Evolutionary conservation across 2,888 invertebrate genomes (phyloP), one percentile per base, ranked within the genome.

Genomic region (Acanthosoma haemorrhoidale): DNA sequence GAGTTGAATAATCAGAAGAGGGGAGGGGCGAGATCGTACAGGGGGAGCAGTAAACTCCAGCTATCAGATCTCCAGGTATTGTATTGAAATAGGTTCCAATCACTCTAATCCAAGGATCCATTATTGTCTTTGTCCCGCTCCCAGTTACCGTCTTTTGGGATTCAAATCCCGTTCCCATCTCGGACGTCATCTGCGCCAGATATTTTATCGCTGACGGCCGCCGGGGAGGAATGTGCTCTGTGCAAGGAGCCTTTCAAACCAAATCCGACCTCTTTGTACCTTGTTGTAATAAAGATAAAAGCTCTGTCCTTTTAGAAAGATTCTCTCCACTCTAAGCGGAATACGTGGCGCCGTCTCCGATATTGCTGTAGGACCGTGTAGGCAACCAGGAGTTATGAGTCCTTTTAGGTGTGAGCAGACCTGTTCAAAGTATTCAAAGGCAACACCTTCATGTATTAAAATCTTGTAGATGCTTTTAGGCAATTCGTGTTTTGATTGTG

Each of bases 161-260:
- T 51, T 51, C 51, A 51, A 51, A 25, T 51, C 51, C 51, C 51
- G 29, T 51, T 51, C 51, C 51, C 51, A 51, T 51, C 51, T 51
- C 25, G 51, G 51, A 21, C 51, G 51, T 51, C 51, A 51, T 51
- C 51, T 51, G n/a, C n/a, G 25, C 51, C 51, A 25, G 51, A 51
- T 51, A 51, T 25, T 51, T 51, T 51, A 51, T 51, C n/a, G 29
- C 5, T n/a, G 4, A 2, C 25, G n/a, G 2, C 6, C 51, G 4
- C 15, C 25, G 51, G n/a, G n/a, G n/a, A n/a, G 13, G 51, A 51
- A 51, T 51, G 51, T 51, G n/a, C n/a, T n/a, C n/a, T n/a, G n/a
- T n/a, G n/a, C 51, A 25, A 25, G n/a, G 25, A 51, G 51, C 51
- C 51, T 51, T 51, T 51, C 51, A 51, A 25, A 1, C n/a, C 51